A percentile compares a stretch with the other conserved stretches of the same genome.
phyloP scores from a whole-genome alignment of 2,888 invertebrate genomes.

The Deroplatys truncata region DNA sequence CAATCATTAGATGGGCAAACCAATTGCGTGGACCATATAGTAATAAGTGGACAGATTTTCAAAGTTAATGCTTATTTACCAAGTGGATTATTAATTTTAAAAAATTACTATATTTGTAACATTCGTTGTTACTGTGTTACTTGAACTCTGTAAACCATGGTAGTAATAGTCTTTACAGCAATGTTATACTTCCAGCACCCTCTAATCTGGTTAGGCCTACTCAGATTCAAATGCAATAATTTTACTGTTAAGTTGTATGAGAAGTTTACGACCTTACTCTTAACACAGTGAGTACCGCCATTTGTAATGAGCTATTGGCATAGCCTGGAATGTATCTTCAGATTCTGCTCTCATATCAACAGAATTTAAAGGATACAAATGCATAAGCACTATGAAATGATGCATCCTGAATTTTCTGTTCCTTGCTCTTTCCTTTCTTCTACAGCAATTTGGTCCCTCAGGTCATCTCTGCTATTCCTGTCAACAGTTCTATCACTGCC shows the following conservation, averaged over 20 bases:
- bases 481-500: not conserved
- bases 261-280: not conserved
- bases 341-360: not conserved
- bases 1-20: not conserved
- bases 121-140: not conserved
- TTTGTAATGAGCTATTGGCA: not conserved
- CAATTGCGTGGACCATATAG: not conserved
- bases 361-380: too few relatives aligned
- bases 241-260: not conserved
- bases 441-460: constrained; percentile 2
- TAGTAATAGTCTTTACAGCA: not conserved
- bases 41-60: not conserved
- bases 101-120: not conserved
- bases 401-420: constrained; percentile 22
- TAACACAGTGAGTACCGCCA: not conserved
- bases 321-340: not conserved
- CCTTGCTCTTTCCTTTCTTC: constrained; percentile 19
- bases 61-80: not conserved
- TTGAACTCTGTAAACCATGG: not conserved
- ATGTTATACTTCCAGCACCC: not conserved
- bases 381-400: constrained; percentile 11
- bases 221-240: not conserved
- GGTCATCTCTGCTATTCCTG: not conserved
- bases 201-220: not conserved
- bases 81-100: not conserved